These are phyloP conservation scores for Sciurus vulgaris DNA, from an alignment of 2,797 vertebrate genomes.

Conservation along the genomic window DNA sequence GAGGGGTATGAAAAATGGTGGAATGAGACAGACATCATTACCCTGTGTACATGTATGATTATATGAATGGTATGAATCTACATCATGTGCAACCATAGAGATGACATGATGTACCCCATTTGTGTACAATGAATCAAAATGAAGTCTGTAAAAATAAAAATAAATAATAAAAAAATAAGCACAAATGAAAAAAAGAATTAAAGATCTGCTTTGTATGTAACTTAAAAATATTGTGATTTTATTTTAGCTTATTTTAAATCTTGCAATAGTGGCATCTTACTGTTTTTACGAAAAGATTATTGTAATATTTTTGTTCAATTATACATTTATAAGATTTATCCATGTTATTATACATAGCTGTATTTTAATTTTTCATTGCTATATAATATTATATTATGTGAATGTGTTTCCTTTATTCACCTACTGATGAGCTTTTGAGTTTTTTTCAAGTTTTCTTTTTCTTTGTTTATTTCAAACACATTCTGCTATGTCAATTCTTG, in stretches of 20 bases:
- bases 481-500: background rate
- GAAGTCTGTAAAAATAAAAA: too few species aligned
- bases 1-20: too few species aligned
- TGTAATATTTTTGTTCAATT: background rate
- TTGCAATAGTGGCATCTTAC: background rate
- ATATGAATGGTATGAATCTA: too few species aligned
- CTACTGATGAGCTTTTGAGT: background rate
- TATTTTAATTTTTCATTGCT: background rate
- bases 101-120: too few species aligned
- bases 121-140: too few species aligned
- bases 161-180: too few species aligned
- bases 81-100: too few species aligned
- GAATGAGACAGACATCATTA: too few species aligned
- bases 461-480: background rate
- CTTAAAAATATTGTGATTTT: background rate
- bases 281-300: background rate
- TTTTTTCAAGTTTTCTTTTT: background rate
- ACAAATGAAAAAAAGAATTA: background rate
- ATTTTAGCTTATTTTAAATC: conserved; percentile 26
- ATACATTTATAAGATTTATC: background rate
- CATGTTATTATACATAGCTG: background rate
- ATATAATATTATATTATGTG: background rate
- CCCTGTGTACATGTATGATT: too few species aligned
- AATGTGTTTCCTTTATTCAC: background rate
- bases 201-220: background rate